These are phyloP conservation scores for Xyrichtys novacula DNA, from an alignment of 2,797 vertebrate species.

Conservation along the genomic window DNA sequence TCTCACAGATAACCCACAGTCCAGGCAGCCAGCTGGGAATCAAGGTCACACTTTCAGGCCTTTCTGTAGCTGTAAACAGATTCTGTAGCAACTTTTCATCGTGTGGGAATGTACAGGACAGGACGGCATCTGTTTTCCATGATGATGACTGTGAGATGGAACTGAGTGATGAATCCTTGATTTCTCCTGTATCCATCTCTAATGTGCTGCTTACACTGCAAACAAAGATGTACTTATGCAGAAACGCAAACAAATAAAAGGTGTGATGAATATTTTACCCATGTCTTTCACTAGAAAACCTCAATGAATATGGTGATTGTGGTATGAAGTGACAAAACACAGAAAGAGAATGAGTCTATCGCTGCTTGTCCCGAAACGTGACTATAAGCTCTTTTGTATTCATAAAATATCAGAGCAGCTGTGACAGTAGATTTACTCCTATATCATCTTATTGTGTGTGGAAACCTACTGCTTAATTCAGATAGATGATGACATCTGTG, in stretches of 20 bases:
- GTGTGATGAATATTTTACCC: neutral
- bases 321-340: neutral
- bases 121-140: constrained; percentile 5
- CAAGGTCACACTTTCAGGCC: constrained; percentile 60
- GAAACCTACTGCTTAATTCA: constrained; percentile 1
- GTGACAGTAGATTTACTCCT: neutral
- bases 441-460: constrained; percentile 14
- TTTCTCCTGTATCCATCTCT: neutral
- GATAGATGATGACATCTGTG: constrained; percentile 23
- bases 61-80: constrained; percentile 16
- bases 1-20: constrained; percentile 55
- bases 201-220: neutral
- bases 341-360: neutral
- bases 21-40: constrained; percentile 50
- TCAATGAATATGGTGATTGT: neutral
- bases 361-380: neutral
- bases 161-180: neutral
- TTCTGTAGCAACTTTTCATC: neutral
- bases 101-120: neutral
- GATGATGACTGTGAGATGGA: neutral
- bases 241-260: neutral
- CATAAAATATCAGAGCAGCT: neutral
- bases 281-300: constrained; percentile 4
- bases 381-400: neutral
- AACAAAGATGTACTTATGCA: neutral